Evolutionary conservation across 92 coral and sea anemone genomes (phyloP).

Genomic region (Epizoanthus fatuus): DNA sequence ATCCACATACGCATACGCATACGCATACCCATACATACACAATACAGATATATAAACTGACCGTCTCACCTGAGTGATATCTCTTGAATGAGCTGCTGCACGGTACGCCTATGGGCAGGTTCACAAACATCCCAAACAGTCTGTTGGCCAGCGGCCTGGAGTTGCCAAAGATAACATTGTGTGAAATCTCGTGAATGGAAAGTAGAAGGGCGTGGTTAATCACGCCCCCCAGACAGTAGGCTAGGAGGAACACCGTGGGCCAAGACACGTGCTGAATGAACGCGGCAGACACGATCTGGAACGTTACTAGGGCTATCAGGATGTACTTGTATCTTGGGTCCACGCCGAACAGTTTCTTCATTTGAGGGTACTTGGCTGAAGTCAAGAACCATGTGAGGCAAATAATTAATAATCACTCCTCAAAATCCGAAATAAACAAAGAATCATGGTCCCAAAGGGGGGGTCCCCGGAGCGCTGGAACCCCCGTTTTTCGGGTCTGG

Average conservation of each 20-base stretch:
- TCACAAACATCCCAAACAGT: slow-evolving; percentile 79
- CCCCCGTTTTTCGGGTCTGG: too few species aligned
- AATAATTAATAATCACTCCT: neutral
- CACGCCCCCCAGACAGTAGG: slow-evolving; percentile 88
- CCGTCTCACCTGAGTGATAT: slow-evolving; percentile 73
- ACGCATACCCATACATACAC: too few species aligned
- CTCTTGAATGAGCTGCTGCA: slow-evolving; percentile 91
- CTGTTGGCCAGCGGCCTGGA: slow-evolving; percentile 86
- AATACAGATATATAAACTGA: too few species aligned
- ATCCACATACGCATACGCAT: neutral
- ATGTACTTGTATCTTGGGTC: slow-evolving; percentile 91
- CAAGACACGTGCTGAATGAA: slow-evolving; percentile 73
- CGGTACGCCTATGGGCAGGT: slow-evolving; percentile 94
- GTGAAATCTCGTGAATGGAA: slow-evolving; percentile 93
- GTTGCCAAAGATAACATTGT: slow-evolving; percentile 94
- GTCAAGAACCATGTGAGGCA: neutral
- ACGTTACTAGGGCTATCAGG: slow-evolving; percentile 68
- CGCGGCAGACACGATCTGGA: slow-evolving; percentile 80
- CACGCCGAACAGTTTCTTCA: slow-evolving; percentile 89
- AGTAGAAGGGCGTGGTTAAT: slow-evolving; percentile 92
- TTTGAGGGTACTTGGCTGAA: slow-evolving; percentile 91
- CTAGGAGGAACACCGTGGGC: slow-evolving; percentile 79
- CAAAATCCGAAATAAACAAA: neutral
- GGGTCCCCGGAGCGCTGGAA: too few species aligned
- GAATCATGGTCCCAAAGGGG: too few species aligned